Base-by-base conservation (phyloP, 1,140 invertebrate species). In the Thalassaphorura encarpata region DNA sequence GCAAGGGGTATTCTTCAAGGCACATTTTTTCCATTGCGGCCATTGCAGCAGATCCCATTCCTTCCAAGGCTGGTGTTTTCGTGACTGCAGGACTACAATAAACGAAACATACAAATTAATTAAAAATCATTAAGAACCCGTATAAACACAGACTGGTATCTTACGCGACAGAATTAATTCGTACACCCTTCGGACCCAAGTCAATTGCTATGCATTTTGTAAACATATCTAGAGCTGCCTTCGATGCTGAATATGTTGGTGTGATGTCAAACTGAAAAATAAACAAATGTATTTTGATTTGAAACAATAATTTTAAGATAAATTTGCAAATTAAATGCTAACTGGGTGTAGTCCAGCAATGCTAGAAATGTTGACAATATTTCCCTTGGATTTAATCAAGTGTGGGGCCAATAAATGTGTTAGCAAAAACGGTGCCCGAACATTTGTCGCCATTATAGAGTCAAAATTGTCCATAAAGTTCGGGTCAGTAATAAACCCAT, bases 301-400 rank as follows among this genome's bases (percentile, higher is more conserved):
- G n/a, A n/a, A n/a, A n/a, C n/a, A 11, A 36, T n/a, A n/a, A 36
- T 11, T n/a, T n/a, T 36, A 11, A 36, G n/a, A n/a, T 11, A 36
- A 11, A 11, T 11, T 36, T 11, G 11, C n/a, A 36, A 36, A 11
- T 11, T 36, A 11, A n/a, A n/a, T 36, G n/a, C 11, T 11, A n/a
- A 58, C 56, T 16, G 76, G 69, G 68, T 78, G 59, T 8, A 78
- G 64, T n/a, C 78, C 80, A 66, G 73, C 77, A 6, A 81, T 75
- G 66, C 76, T 78, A 33, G 76, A 79, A 3, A 81, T 75, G 68
- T 81, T 81, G 16, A 82, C 75, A 56, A 77, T 70, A 48, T 69
- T 71, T 33, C 75, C 77, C 66, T 76, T 75, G 8, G 70, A 69
- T 33, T 66, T 56, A 21, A 73, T 69, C 28, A 81, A 69, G 62